Evolutionary conservation across 2,113 vertebrate species (phyloP), one percentile per base, ranked within the genome.

Genomic region (Plotosus lineatus): DNA sequence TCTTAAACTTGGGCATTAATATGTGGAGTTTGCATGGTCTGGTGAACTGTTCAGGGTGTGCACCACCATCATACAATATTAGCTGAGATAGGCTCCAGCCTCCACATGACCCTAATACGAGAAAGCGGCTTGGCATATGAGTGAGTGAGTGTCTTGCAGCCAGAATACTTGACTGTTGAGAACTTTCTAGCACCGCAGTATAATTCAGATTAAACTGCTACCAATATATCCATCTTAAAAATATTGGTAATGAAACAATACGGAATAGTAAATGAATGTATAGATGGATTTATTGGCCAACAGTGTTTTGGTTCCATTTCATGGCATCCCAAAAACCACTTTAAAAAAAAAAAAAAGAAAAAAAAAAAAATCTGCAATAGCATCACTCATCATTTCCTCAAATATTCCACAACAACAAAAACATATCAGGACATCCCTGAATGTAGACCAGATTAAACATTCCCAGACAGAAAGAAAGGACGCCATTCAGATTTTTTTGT

Each of bases 401-500:
- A 75, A 72, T 46, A 42, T 68, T 74, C 69, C 56, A 53, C 51
- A 61, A 21, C 44, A 44, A 21, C 5, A 4, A 50, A n/a, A 79
- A 77, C 28, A 17, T 26, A 60, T 65, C 56, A 55, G 50, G 36
- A 81, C 72, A 55, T 60, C 15, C 51, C 78, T 80, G 48, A 61
- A 69, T 50, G 50, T 23, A 55, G 42, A 46, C 53, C 78, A 50
- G 48, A 80, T 44, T 73, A 76, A 75, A n/a, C 31, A 73, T 69
- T 72, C 77, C 87, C 86, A 87, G 60, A 80, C 71, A 87, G 63
- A 77, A 77, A 77, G 82, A 82, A 85, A 85, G 82, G 87, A 88
- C 79, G 83, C 75, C 61, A 28, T 78, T 84, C 68, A 78, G 83
- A 81, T 81, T 73, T 77, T 68, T 80, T 83, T 73, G n/a, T n/a